phyloP scores from a whole-genome alignment of 1,140 invertebrate genomes.

The Drosophila ambigua region DNA sequence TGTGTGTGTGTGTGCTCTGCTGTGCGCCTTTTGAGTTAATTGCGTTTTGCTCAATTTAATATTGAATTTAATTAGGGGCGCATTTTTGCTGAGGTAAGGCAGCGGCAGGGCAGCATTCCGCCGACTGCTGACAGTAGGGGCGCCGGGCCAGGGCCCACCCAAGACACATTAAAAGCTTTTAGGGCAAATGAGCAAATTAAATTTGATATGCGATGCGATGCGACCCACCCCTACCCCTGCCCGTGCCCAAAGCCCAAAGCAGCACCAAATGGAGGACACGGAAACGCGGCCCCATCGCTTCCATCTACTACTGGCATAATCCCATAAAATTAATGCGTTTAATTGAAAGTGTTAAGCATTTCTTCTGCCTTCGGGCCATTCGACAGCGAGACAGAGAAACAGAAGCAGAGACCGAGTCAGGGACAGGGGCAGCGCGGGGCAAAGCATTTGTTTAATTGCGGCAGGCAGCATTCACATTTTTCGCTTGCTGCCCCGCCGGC shows the following conservation, averaged over 20 bases:
- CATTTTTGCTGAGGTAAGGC: conserved; percentile 73
- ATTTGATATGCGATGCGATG: conserved; percentile 74
- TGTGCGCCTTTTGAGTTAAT: conserved; percentile 77
- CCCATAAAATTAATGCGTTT: conserved; percentile 81
- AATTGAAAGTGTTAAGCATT: conserved; percentile 78
- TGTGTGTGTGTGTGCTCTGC: conserved; percentile 11
- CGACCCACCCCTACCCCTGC: too few species aligned
- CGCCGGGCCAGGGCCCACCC: conserved; percentile 29
- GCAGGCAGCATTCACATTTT: background rate
- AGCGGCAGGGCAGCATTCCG: conserved; percentile 2
- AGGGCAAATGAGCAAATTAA: conserved; percentile 82
- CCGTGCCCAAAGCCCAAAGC: too few species aligned
- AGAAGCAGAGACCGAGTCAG: conserved; percentile 3
- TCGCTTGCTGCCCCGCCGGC: background rate
- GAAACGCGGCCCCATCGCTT: background rate
- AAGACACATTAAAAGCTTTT: conserved; percentile 80
- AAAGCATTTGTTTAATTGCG: conserved; percentile 70
- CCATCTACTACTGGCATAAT: conserved; percentile 51
- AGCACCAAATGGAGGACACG: too few species aligned
- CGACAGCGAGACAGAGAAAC: conserved; percentile 10
- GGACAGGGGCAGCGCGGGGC: background rate
- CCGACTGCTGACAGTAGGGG: background rate
- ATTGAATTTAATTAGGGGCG: conserved; percentile 82
- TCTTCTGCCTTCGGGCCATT: conserved; percentile 41
- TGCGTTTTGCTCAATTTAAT: conserved; percentile 83